Conservation (phyloP, 2,888 invertebrate genomes). For the Tuta absoluta region DNA sequence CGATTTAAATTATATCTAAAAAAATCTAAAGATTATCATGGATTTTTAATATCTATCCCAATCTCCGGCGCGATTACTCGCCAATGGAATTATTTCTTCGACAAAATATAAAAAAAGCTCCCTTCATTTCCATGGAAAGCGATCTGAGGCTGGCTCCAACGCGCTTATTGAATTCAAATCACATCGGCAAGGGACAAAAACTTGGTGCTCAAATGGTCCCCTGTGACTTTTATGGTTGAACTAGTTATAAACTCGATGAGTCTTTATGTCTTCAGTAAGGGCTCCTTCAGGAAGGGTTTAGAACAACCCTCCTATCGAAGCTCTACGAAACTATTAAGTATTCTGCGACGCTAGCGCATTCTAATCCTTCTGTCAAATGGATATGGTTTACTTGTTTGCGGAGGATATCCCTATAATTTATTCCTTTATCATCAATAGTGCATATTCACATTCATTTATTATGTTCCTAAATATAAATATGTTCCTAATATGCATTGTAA, state of each 20-base stretch:
- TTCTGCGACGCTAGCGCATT: slow-evolving; percentile 13
- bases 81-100: slow-evolving; percentile 59
- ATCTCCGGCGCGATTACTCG: slow-evolving; percentile 55
- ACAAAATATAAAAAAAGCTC: slow-evolving; percentile 53
- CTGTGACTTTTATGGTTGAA: slow-evolving; percentile 39
- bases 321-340: slow-evolving; percentile 19
- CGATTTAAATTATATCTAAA: slow-evolving; percentile 1
- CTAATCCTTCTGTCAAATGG: background rate
- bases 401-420: background rate
- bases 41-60: slow-evolving; percentile 57
- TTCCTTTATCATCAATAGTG: background rate
- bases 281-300: slow-evolving; percentile 34
- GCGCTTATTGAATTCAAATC: slow-evolving; percentile 75
- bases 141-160: slow-evolving; percentile 55
- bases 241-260: slow-evolving; percentile 38
- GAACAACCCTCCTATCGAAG: slow-evolving; percentile 8
- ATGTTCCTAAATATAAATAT: too few relatives aligned
- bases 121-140: slow-evolving; percentile 69
- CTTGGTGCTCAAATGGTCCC: slow-evolving; percentile 39
- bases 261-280: slow-evolving; percentile 34
- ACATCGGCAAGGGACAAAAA: slow-evolving; percentile 55
- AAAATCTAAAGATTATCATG: slow-evolving; percentile 25
- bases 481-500: too few relatives aligned
- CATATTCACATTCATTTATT: background rate
- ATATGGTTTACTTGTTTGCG: background rate